Evolutionary conservation across 2,797 vertebrate species (phyloP), one percentile per base, ranked within the genome.

Genomic region (Poeciliopsis infans): DNA sequence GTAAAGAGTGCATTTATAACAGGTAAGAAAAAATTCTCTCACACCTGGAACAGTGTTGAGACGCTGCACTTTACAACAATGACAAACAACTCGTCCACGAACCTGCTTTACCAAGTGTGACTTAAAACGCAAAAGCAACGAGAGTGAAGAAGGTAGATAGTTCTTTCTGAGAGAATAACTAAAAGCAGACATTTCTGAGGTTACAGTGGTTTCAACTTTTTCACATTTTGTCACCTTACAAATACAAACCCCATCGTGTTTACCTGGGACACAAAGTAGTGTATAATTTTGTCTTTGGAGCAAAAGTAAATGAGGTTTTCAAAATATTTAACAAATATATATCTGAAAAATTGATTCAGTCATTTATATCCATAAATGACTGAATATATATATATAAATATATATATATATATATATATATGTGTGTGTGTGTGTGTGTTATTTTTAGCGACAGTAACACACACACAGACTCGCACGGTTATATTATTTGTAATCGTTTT

Each of bases 1-100:
- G 25, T 23, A 68, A 73, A 33, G 36, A 61, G 16, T n/a, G 1
- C 28, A 73, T 79, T 57, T 81, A 78, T 55, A 76, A 71, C 59
- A 1, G 23, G 36, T 41, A 43, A 68, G 25, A 69, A 43, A 70
- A 43, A 39, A 70, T 46, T 76, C 69, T 23, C 70, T 33, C 69
- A 69, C 80, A 85, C 84, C 74, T 75, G 69, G 57, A 83, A 33
- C 43, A 31, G 28, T 79, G 31, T 77, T 72, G 36, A 55, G 39
- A 77, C n/a, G 25, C 53, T 74, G 59, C 61, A 82, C 72, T 73
- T 79, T 73, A 46, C 61, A 64, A 15, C 7, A 36, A 49, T 66
- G 41, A 39, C 15, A 18, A 72, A 28, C 43, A 43, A 70, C 46
- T 78, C 59, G 46, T n/a, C 36, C 75, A 43, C 28, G 46, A 61